Evolutionary conservation across 2,797 vertebrate species (phyloP).

Genomic region (Dallia pectoralis): DNA sequence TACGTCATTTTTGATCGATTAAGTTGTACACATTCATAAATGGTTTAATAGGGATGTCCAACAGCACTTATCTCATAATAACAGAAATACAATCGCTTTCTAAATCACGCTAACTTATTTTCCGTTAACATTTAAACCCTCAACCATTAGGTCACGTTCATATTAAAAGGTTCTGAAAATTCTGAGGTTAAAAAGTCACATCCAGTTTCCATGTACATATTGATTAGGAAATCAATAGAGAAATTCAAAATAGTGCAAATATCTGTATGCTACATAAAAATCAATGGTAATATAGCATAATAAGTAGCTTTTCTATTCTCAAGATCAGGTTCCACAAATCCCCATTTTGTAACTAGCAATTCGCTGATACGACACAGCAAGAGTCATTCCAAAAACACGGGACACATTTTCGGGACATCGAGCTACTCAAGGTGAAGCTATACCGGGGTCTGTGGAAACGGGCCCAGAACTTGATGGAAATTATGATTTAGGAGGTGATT

Average conservation of each 20-base stretch:
- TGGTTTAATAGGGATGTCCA: not conserved
- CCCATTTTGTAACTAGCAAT: not conserved
- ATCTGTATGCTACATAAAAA: slow-evolving; percentile 25
- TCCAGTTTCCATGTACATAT: slow-evolving; percentile 41
- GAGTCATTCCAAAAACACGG: slow-evolving; percentile 48
- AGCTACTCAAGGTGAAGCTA: slow-evolving; percentile 56
- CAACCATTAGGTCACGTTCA: not conserved
- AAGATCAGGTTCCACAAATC: not conserved
- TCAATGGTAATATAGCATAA: slow-evolving; percentile 46
- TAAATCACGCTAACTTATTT: too few species aligned
- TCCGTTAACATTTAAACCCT: too few species aligned
- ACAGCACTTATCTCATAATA: too few species aligned
- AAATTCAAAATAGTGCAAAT: slow-evolving; percentile 44
- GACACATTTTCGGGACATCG: slow-evolving; percentile 38
- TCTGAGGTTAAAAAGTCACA: slow-evolving; percentile 8
- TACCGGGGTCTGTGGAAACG: slow-evolving; percentile 73
- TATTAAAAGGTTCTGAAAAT: slow-evolving; percentile 26
- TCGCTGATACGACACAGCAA: not conserved
- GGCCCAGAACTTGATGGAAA: slow-evolving; percentile 67
- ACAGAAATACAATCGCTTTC: too few species aligned
- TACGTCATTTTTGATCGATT: slow-evolving; percentile 29
- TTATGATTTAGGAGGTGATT: slow-evolving; percentile 63
- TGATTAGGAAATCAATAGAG: slow-evolving; percentile 55
- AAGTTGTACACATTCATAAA: slow-evolving; percentile 19
- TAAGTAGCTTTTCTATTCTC: slow-evolving; percentile 22